A percentile compares a stretch with the other conserved stretches of the same genome.
Conservation (phyloP, 1,140 invertebrate genomes). For the Diachasma alloeum region DNA sequence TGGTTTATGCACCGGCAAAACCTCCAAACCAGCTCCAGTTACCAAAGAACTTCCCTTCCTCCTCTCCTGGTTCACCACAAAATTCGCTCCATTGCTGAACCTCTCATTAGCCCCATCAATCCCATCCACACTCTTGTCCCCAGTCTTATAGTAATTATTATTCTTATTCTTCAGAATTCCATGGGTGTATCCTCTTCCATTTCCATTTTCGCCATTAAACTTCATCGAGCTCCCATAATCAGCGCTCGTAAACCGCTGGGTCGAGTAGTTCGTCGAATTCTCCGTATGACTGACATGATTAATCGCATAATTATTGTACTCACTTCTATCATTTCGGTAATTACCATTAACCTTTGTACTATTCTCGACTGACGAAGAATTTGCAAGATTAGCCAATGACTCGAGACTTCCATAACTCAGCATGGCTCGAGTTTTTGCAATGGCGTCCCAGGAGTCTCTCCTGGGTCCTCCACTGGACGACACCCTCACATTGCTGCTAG, state of each 20-base stretch:
- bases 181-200: conserved; percentile 45
- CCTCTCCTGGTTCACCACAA: conserved; percentile 30
- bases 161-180: conserved; percentile 61
- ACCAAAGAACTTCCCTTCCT: conserved; percentile 62
- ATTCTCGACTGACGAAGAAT: conserved; percentile 45
- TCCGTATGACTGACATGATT: conserved; percentile 41
- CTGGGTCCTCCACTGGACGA: conserved; percentile 72
- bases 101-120: conserved; percentile 66
- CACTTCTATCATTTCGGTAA: conserved; percentile 42
- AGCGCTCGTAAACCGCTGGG: conserved; percentile 48
- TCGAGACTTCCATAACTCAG: conserved; percentile 74
- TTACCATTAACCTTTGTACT: conserved; percentile 32
- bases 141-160: conserved; percentile 61
- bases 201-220: conserved; percentile 40
- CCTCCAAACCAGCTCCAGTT: conserved; percentile 73
- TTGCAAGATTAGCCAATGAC: conserved; percentile 73
- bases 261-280: conserved; percentile 40
- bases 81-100: conserved; percentile 42
- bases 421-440: conserved; percentile 80
- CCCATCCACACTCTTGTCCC: conserved; percentile 66
- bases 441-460: conserved; percentile 81
- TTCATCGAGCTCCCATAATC: conserved; percentile 46
- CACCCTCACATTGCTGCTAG: conserved; percentile 72
- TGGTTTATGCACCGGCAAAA: conserved; percentile 70
- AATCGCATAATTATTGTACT: conserved; percentile 46